Base-by-base conservation (phyloP, 2,113 vertebrate genomes). In the Pseudorectes ferrugineus region DNA sequence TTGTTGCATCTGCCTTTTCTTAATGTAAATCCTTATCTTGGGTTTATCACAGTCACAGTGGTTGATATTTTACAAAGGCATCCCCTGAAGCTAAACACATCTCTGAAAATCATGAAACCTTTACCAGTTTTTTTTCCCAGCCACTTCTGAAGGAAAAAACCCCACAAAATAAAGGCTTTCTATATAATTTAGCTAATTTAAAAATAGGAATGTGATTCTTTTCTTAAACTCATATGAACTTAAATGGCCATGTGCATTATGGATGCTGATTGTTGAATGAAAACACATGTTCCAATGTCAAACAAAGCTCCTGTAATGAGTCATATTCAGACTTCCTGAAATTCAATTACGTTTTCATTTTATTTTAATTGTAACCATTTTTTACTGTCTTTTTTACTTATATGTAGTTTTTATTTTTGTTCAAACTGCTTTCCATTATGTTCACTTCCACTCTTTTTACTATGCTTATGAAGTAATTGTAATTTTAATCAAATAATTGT, bases 401-500 rank as follows among this genome's bases (percentile, higher is more conserved):
- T n/a, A n/a, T n/a, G n/a, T n/a, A 29, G 24, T 51, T 95, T 94
- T 93, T 33, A 78, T 88, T 91, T 48, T 79, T 84, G 58, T 87
- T 75, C 90, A 88, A 68, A 76, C 21, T 57, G 23, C 31, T 93
- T 95, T 91, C 74, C 18, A 70, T 92, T 91, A 72, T 48, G 49
- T 55, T 75, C 38, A 57, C 88, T 94, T 57, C 54, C 35, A 54
- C 71, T 91, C 72, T 85, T 84, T 65, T 68, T 89, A 68, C 19
- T 72, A 45, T 14, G n/a, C 12, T 90, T 91, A 70, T 61, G 48
- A 76, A 96, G 80, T 6, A 8, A 74, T 77, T 95, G 59, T 43
- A 73, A 78, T 85, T 94, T 96, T 92, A 94, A 93, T 95, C 23
- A 63, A 87, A 92, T 59, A 62, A 78, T 31, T 92, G 12, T 57